Evolutionary conservation across 1,140 invertebrate species (phyloP).

Genomic region (Nixonia krombeini): DNA sequence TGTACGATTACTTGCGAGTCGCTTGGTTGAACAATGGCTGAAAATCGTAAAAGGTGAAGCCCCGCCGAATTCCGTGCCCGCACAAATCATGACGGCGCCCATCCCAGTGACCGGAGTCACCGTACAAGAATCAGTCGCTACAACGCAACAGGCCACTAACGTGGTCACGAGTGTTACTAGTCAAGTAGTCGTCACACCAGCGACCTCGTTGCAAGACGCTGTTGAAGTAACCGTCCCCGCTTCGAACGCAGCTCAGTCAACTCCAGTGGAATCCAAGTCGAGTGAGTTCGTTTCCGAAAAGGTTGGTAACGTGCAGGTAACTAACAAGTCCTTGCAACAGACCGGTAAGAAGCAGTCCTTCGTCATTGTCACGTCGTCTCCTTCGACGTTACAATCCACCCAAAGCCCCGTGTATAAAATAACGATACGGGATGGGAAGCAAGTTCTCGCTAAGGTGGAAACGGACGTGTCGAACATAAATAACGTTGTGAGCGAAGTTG

Average conservation of each 20-base stretch:
- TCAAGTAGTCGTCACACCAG: no score
- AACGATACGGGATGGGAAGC: slow-evolving; percentile 81
- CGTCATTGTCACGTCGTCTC: slow-evolving; percentile 52
- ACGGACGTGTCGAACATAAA: slow-evolving; percentile 60
- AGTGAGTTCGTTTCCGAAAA: no score
- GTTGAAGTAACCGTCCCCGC: no score
- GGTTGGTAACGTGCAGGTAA: no score
- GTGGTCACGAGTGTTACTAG: no score
- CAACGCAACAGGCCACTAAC: no score
- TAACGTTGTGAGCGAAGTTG: slow-evolving; percentile 46
- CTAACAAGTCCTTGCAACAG: slow-evolving; percentile 33
- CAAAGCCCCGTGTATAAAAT: slow-evolving; percentile 75
- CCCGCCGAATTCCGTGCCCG: slow-evolving; percentile 59
- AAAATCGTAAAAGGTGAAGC: slow-evolving; percentile 84
- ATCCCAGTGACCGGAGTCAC: slow-evolving; percentile 1
- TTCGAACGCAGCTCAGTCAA: no score
- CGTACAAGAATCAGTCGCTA: no score
- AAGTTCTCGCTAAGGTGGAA: slow-evolving; percentile 78
- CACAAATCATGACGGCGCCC: slow-evolving; percentile 53
- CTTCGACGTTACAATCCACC: slow-evolving; percentile 6
- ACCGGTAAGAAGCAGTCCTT: slow-evolving; percentile 54
- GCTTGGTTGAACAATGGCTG: slow-evolving; percentile 92
- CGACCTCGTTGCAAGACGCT: no score
- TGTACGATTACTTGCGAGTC: slow-evolving; percentile 80
- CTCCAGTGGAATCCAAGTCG: no score